A percentile compares a stretch with the other conserved stretches of the same genome.
phyloP scores from a whole-genome alignment of 2,888 invertebrate genomes.

The Aspidapion aeneum region DNA sequence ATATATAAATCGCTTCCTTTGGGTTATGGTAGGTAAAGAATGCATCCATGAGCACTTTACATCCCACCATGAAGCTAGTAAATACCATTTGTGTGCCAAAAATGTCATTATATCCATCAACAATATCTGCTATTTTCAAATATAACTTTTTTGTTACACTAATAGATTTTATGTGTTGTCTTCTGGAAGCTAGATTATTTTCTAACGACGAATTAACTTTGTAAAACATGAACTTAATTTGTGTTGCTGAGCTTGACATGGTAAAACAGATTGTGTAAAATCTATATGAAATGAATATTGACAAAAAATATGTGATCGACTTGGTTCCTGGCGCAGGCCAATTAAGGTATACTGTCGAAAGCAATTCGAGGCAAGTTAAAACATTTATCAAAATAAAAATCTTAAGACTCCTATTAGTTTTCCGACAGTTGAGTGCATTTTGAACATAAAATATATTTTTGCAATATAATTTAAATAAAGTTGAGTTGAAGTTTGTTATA shows the following conservation, averaged over 20 bases:
- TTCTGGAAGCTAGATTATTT: not conserved
- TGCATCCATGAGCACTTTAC: not conserved
- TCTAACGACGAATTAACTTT: not conserved
- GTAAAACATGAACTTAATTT: not conserved
- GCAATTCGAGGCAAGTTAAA: too few species aligned
- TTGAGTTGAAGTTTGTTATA: too few species aligned
- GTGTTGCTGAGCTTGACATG: not conserved
- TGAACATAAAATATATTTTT: too few species aligned
- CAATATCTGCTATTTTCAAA: not conserved
- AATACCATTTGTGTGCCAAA: not conserved
- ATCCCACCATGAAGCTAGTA: not conserved
- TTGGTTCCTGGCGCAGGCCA: too few species aligned
- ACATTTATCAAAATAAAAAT: too few species aligned
- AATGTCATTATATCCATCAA: not conserved
- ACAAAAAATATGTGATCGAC: too few species aligned
- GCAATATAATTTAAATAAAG: too few species aligned
- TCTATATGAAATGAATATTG: not conserved
- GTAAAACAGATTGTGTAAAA: not conserved
- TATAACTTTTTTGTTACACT: not conserved
- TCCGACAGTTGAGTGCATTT: too few species aligned
- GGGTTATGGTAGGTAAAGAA: not conserved
- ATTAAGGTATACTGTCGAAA: too few species aligned
- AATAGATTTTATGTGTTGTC: not conserved
- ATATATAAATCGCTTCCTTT: not conserved
- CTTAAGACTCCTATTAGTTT: too few species aligned